These are phyloP conservation scores for Matsumyia berberina DNA, from an alignment of 2,888 invertebrate species.

Conservation along the genomic window DNA sequence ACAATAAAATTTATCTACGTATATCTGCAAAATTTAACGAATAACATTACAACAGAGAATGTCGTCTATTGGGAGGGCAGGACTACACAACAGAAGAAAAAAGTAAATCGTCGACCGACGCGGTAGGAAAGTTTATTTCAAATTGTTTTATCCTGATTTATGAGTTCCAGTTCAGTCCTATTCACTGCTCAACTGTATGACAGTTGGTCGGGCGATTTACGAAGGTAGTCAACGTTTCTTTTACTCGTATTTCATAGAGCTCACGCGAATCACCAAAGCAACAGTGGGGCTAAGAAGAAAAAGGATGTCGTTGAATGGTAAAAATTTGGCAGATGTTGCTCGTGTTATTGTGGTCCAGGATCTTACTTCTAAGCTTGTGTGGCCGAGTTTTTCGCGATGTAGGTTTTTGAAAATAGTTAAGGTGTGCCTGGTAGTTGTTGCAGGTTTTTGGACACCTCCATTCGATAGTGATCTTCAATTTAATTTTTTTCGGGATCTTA, in stretches of 20 bases:
- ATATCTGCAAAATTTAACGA: slow-evolving; percentile 55
- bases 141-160: slow-evolving; percentile 77
- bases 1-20: slow-evolving; percentile 68
- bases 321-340: not conserved
- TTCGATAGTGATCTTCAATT: too few relatives aligned
- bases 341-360: not conserved
- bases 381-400: too few relatives aligned
- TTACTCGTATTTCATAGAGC: not conserved
- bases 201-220: slow-evolving; percentile 71
- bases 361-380: too few relatives aligned
- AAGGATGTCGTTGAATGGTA: not conserved
- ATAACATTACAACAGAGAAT: slow-evolving; percentile 54
- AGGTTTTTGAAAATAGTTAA: too few relatives aligned
- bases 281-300: slow-evolving; percentile 22
- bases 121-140: slow-evolving; percentile 69
- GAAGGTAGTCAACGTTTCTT: slow-evolving; percentile 50
- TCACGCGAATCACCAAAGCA: not conserved
- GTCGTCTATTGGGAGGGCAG: not conserved
- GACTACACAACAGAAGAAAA: slow-evolving; percentile 21
- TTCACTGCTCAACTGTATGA: slow-evolving; percentile 67
- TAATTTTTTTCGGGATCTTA: too few relatives aligned
- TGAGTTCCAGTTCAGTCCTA: slow-evolving; percentile 69
- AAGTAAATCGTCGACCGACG: slow-evolving; percentile 21
- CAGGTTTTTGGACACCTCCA: too few relatives aligned
- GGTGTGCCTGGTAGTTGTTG: too few relatives aligned